Evolutionary conservation across 2,888 invertebrate species (phyloP).

Genomic region (Oscheius sp.): DNA sequence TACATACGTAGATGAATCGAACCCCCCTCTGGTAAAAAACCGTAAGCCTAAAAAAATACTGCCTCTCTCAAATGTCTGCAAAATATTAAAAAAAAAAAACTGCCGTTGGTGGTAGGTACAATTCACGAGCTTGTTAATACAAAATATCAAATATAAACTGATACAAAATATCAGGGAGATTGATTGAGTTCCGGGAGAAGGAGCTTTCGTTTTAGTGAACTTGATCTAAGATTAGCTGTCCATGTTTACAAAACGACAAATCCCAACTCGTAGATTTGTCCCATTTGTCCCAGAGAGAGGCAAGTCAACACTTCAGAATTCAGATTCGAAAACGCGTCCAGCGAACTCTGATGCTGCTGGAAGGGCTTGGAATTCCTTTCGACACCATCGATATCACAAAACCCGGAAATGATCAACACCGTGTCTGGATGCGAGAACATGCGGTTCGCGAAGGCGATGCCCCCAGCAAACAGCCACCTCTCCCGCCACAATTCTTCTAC

Average conservation of each 20-base stretch:
- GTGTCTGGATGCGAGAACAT: slow-evolving; percentile 91
- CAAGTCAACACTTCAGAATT: slow-evolving; percentile 6
- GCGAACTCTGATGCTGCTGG: slow-evolving; percentile 90
- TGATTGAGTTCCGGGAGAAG: neutral
- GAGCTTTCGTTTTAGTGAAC: neutral
- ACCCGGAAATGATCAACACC: slow-evolving; percentile 80
- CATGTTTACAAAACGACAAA: no score
- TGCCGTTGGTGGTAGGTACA: no score
- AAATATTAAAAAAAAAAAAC: no score
- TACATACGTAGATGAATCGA: no score
- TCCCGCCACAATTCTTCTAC: slow-evolving; percentile 94
- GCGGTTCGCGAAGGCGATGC: slow-evolving; percentile 69
- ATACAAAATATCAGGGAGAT: no score
- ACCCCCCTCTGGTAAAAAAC: no score
- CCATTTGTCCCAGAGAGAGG: no score
- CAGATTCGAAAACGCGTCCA: slow-evolving; percentile 81
- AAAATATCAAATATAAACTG: no score
- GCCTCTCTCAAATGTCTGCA: no score
- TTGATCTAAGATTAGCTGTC: neutral
- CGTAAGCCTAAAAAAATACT: no score
- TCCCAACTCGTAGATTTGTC: no score
- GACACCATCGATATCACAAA: slow-evolving; percentile 93
- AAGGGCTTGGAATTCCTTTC: slow-evolving; percentile 89
- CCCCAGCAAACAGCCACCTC: slow-evolving; percentile 66
- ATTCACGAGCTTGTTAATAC: no score